A percentile compares a stretch with the other conserved stretches of the same genome.
phyloP scores from a whole-genome alignment of 2,797 vertebrate species.

The Mus caroli region DNA sequence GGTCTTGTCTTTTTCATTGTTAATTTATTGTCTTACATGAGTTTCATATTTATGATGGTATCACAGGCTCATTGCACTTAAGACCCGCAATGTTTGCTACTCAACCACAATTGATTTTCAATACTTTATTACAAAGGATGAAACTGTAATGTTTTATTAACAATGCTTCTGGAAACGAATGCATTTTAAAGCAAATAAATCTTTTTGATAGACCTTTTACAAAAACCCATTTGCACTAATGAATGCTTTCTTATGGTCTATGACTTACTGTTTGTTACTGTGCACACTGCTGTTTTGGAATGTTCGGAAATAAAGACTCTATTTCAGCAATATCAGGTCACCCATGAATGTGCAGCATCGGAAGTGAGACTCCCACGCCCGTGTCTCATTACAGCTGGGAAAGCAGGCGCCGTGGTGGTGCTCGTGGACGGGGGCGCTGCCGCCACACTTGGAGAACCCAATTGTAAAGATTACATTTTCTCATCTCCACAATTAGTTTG shows the following conservation, averaged over 20 bases:
- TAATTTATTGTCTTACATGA: conserved; percentile 89
- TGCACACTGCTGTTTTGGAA: conserved; percentile 92
- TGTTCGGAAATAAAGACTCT: conserved; percentile 93
- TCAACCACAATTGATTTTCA: conserved; percentile 84
- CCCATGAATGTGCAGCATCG: conserved; percentile 72
- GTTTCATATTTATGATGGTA: conserved; percentile 87
- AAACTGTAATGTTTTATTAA: conserved; percentile 91
- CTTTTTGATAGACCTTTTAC: conserved; percentile 93
- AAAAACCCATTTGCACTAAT: conserved; percentile 92
- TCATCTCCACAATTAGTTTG: not conserved
- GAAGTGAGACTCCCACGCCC: not conserved
- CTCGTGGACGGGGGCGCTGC: not conserved
- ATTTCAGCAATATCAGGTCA: conserved; percentile 89
- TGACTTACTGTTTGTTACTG: conserved; percentile 91
- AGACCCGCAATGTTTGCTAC: conserved; percentile 87
- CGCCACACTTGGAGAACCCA: not conserved
- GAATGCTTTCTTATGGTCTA: conserved; percentile 91
- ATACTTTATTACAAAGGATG: conserved; percentile 89
- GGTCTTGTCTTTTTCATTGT: conserved; percentile 86
- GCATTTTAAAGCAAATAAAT: conserved; percentile 91
- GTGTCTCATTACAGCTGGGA: fast-evolving
- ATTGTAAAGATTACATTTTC: not conserved
- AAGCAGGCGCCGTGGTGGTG: fast-evolving
- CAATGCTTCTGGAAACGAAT: conserved; percentile 89
- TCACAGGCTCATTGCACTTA: conserved; percentile 87